Conservation (phyloP, 2,888 invertebrate genomes). For the Lasioglossum calceatum region DNA sequence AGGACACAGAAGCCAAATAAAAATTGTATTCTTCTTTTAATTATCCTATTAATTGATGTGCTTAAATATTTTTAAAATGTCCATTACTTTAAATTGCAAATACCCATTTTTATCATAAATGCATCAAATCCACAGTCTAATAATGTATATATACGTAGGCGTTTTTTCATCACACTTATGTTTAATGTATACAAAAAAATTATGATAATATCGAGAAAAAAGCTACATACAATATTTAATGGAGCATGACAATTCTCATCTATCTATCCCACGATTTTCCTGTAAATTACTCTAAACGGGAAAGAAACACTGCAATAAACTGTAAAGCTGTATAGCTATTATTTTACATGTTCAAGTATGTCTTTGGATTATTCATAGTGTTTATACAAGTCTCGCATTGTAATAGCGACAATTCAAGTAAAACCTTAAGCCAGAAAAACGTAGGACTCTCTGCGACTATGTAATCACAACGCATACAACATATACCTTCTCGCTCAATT, state of each 20-base stretch:
- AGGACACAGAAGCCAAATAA: no score
- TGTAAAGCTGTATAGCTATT: conserved; percentile 29
- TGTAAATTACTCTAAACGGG: conserved; percentile 42
- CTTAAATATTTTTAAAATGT: no score
- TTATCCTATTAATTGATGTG: no score
- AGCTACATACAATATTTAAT: conserved; percentile 43
- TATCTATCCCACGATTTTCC: conserved; percentile 14
- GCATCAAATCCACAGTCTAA: no score
- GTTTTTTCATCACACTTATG: conserved; percentile 63
- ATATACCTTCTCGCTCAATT: conserved; percentile 27
- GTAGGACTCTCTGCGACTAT: conserved; percentile 24
- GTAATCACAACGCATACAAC: background rate
- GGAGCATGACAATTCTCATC: conserved; percentile 17
- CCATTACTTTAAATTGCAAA: no score
- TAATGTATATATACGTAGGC: background rate
- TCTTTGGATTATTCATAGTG: conserved; percentile 35
- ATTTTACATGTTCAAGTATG: conserved; percentile 56
- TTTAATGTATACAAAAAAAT: conserved; percentile 72
- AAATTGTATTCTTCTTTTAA: no score
- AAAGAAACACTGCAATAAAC: conserved; percentile 43
- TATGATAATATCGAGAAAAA: conserved; percentile 43
- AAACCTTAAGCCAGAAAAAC: conserved; percentile 23
- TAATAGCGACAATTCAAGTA: conserved; percentile 19
- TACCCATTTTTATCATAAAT: no score
- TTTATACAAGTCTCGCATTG: conserved; percentile 49